These are phyloP conservation scores for Rutpela maculata DNA, from an alignment of 2,888 invertebrate species.

Conservation along the genomic window DNA sequence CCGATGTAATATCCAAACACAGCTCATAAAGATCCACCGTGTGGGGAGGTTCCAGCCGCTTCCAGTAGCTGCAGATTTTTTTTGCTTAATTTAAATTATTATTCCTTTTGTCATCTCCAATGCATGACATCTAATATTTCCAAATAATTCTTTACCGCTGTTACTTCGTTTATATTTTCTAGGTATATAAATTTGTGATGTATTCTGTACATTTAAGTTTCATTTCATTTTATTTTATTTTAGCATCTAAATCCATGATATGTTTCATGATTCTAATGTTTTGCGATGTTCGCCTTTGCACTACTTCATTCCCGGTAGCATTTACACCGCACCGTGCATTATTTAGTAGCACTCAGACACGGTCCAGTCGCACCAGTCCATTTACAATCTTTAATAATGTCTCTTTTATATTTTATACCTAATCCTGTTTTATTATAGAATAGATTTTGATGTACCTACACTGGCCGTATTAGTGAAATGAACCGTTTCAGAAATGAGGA, in stretches of 20 bases:
- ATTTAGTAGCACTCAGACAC: conserved; percentile 60
- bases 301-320: conserved; percentile 18
- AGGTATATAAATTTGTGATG: too few species aligned
- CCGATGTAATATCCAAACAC: too few species aligned
- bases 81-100: too few species aligned
- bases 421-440: conserved; percentile 41
- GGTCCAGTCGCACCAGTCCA: conserved; percentile 57
- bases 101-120: too few species aligned
- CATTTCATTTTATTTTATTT: background rate
- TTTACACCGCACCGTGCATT: conserved; percentile 48
- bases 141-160: too few species aligned
- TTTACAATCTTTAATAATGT: conserved; percentile 57
- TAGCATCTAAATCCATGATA: background rate
- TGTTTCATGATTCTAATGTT: conserved; percentile 22
- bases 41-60: too few species aligned
- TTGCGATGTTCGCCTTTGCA: conserved; percentile 7
- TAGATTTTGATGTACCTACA: conserved; percentile 10
- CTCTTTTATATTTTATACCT: conserved; percentile 47
- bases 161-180: too few species aligned
- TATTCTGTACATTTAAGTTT: too few species aligned
- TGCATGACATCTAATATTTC: too few species aligned
- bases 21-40: too few species aligned
- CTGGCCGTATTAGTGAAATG: conserved; percentile 23
- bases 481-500: conserved; percentile 46
- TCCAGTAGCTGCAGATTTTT: too few species aligned